phyloP scores from a whole-genome alignment of 1,140 invertebrate genomes.

The Brachystomella parvula region DNA sequence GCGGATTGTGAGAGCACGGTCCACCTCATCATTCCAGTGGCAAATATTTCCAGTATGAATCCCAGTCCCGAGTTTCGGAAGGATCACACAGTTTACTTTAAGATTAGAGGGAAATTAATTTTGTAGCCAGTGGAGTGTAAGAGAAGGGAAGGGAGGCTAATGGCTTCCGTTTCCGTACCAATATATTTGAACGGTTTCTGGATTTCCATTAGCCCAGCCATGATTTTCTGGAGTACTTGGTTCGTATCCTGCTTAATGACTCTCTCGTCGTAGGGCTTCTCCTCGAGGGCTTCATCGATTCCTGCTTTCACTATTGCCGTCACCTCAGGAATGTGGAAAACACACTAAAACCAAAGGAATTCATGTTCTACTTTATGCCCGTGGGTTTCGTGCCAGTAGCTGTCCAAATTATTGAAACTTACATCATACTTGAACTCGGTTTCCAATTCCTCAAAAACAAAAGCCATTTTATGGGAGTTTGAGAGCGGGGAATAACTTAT shows the following conservation, averaged over 20 bases:
- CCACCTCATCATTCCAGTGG: not conserved
- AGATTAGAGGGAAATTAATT: not conserved
- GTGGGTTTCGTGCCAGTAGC: too few species aligned
- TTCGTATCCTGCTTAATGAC: not conserved
- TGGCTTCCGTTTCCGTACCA: not conserved
- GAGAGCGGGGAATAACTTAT: too few species aligned
- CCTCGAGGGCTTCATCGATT: not conserved
- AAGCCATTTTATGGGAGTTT: too few species aligned
- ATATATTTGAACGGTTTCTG: conserved; percentile 9
- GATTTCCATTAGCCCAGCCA: not conserved
- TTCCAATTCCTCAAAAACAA: not conserved
- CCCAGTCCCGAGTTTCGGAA: not conserved
- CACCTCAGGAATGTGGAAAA: not conserved
- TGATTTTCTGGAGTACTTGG: not conserved
- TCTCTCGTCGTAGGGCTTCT: not conserved
- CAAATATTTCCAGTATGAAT: not conserved
- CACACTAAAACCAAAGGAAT: not conserved
- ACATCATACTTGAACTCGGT: not conserved
- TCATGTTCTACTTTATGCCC: not conserved
- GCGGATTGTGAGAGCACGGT: not conserved
- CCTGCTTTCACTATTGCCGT: not conserved
- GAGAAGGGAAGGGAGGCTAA: not conserved
- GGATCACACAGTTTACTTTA: not conserved
- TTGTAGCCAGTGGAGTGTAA: not conserved
- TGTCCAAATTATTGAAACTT: not conserved